phyloP scores from a whole-genome alignment of 2,888 invertebrate species.

The Conops quadrifasciatus region DNA sequence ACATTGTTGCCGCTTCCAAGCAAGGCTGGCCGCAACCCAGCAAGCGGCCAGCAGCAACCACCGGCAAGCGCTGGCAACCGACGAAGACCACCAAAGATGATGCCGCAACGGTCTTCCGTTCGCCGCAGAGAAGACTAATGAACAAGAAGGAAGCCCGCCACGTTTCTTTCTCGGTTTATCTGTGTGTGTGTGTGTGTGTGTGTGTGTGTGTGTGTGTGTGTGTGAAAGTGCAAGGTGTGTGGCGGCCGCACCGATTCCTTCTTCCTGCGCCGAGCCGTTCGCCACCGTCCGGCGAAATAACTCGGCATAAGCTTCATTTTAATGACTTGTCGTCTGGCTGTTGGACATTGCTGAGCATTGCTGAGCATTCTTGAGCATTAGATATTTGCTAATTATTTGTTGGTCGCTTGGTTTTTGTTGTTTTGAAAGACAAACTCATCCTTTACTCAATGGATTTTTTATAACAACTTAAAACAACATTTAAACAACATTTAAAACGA shows the following conservation, averaged over 20 bases:
- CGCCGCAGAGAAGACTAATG: background rate
- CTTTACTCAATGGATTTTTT: too few relatives aligned
- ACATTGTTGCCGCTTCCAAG: background rate
- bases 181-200: conserved; percentile 17
- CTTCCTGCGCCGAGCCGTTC: background rate
- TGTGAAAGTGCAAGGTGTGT: conserved; percentile 43
- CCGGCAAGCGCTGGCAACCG: background rate
- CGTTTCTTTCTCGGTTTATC: background rate
- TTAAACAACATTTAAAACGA: too few relatives aligned
- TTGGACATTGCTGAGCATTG: conserved; percentile 43
- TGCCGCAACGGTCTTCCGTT: background rate
- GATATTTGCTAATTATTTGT: conserved; percentile 44
- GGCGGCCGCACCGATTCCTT: background rate
- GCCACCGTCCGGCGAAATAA: background rate
- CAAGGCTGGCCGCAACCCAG: background rate
- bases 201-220: background rate
- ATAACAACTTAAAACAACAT: too few relatives aligned
- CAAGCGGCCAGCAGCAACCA: background rate
- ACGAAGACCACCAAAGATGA: conserved; percentile 19
- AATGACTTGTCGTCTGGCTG: conserved; percentile 42
- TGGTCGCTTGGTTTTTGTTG: background rate
- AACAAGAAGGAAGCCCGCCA: too few relatives aligned
- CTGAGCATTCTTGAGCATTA: conserved; percentile 44
- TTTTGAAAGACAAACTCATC: too few relatives aligned
- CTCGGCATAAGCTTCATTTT: conserved; percentile 26